Conservation (phyloP, 2,113 vertebrate species). For the Tauraco erythrolophus region DNA sequence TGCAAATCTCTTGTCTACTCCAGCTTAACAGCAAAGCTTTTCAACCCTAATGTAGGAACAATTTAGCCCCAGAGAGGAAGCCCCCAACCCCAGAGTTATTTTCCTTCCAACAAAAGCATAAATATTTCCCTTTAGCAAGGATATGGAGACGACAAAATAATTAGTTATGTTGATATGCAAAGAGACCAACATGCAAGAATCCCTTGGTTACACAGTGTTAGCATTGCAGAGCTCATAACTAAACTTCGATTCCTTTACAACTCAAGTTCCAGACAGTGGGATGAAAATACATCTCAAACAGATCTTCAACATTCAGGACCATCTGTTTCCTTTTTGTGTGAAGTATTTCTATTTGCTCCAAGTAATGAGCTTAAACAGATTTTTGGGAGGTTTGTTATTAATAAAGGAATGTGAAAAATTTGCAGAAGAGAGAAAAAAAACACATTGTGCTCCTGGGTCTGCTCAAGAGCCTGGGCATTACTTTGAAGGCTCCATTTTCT, state of each 20-base stretch:
- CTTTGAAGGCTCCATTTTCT: background rate
- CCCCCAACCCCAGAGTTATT: background rate
- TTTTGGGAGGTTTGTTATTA: conserved; percentile 53
- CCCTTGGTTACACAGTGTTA: conserved; percentile 26
- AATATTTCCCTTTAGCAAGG: background rate
- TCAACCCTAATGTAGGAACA: fast-evolving
- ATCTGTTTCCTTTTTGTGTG: conserved; percentile 67
- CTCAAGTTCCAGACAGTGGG: conserved; percentile 32
- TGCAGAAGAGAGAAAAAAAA: background rate
- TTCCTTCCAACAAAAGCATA: background rate
- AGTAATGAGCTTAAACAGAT: conserved; percentile 53
- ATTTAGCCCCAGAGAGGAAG: background rate
- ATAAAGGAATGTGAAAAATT: conserved; percentile 33
- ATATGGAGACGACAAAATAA: background rate
- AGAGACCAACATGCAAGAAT: background rate
- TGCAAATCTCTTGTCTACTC: background rate
- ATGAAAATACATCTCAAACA: conserved; percentile 36
- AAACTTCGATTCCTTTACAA: conserved; percentile 18
- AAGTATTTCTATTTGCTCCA: conserved; percentile 55
- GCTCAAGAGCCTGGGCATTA: background rate
- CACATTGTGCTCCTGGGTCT: background rate
- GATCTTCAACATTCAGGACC: conserved; percentile 31
- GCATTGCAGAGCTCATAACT: conserved; percentile 26
- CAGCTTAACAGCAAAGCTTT: background rate
- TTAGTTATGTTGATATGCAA: background rate